Evolutionary conservation across 1,140 invertebrate genomes (phyloP).

Genomic region (Lepidurus packardi): DNA sequence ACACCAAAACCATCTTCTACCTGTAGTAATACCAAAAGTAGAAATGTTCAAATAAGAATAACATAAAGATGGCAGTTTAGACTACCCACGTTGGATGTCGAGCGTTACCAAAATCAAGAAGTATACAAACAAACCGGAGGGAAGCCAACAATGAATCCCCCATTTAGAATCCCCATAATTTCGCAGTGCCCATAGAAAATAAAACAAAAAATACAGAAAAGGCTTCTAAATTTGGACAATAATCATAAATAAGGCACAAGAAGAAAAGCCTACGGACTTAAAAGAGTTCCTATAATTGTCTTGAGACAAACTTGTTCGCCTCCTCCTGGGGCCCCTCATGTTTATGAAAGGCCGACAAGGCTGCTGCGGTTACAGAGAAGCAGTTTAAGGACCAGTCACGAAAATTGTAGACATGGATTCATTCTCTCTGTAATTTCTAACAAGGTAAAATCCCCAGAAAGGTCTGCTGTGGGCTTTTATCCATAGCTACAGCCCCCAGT

Average conservation of each 20-base stretch:
- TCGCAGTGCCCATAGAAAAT: not conserved
- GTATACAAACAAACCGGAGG: not conserved
- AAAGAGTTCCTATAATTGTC: not conserved
- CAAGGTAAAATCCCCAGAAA: not conserved
- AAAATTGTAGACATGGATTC: not conserved
- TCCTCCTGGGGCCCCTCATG: not conserved
- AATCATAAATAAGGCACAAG: not conserved
- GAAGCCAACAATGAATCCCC: not conserved
- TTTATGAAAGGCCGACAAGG: not conserved
- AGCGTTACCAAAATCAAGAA: not conserved
- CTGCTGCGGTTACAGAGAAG: not conserved
- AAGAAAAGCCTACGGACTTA: not conserved
- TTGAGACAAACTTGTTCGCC: not conserved
- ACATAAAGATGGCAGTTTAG: too few species aligned
- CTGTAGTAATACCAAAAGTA: not conserved
- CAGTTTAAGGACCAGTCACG: conserved; percentile 1
- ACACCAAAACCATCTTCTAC: not conserved
- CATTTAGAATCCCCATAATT: not conserved
- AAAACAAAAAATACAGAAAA: not conserved
- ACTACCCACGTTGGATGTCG: too few species aligned
- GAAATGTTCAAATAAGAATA: too few species aligned
- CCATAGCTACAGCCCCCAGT: not conserved
- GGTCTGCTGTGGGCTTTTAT: not conserved
- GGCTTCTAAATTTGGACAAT: not conserved
- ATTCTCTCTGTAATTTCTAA: not conserved